These are phyloP conservation scores for Liodrosophila aerea DNA, from an alignment of 2,888 invertebrate genomes.

Conservation along the genomic window DNA sequence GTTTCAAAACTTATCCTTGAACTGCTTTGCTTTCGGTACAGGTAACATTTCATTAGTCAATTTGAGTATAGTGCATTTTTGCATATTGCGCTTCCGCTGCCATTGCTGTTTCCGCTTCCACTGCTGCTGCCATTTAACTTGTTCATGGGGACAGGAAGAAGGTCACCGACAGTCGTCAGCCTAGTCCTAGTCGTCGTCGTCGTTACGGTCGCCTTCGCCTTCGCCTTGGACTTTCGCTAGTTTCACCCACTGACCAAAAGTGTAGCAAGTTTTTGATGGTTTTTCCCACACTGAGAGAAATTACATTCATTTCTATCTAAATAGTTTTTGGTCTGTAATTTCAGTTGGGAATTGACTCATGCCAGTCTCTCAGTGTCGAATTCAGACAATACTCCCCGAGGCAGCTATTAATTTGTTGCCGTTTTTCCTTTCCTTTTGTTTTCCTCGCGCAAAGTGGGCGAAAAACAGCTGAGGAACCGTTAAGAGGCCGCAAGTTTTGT, in stretches of 20 bases:
- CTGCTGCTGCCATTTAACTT: slow-evolving; percentile 47
- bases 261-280: too few species aligned
- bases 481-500: slow-evolving; percentile 50
- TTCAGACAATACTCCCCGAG: slow-evolving; percentile 4
- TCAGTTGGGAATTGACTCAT: not conserved
- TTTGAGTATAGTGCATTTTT: slow-evolving; percentile 34
- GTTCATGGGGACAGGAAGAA: slow-evolving; percentile 36
- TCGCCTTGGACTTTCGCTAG: slow-evolving; percentile 42
- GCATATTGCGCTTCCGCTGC: slow-evolving; percentile 44
- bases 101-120: slow-evolving; percentile 25
- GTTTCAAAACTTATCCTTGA: too few species aligned
- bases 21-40: not conserved
- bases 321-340: not conserved
- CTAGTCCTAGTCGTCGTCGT: not conserved
- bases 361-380: not conserved
- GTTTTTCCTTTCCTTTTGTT: slow-evolving; percentile 17
- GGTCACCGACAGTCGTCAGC: slow-evolving; percentile 15
- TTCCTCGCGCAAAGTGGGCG: not conserved
- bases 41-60: slow-evolving; percentile 10
- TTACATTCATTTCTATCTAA: slow-evolving; percentile 1
- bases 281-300: too few species aligned
- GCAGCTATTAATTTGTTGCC: slow-evolving; percentile 49
- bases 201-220: slow-evolving; percentile 16
- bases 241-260: not conserved
- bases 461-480: slow-evolving; percentile 5